Evolutionary conservation across 2,888 invertebrate genomes (phyloP).

Genomic region (Vandiemenella viatica): DNA sequence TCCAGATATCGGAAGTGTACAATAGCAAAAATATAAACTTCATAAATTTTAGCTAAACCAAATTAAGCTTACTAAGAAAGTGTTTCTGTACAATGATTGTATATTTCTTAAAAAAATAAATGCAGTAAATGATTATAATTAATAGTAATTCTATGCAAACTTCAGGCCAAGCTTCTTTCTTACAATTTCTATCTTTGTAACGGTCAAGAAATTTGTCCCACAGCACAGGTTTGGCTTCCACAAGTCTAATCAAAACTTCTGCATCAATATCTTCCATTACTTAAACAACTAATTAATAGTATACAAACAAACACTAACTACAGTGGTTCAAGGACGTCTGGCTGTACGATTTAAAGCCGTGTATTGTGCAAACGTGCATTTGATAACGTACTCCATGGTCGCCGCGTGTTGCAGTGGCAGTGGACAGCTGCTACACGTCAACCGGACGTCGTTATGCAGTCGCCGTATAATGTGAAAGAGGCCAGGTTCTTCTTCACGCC

Average conservation of each 20-base stretch:
- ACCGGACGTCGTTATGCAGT: too few relatives aligned
- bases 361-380: too few relatives aligned
- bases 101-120: not conserved
- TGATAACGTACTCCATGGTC: too few relatives aligned
- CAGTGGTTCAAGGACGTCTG: too few relatives aligned
- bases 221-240: not conserved
- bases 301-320: too few relatives aligned
- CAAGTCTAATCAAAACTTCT: not conserved
- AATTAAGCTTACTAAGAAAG: not conserved
- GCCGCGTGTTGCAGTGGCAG: too few relatives aligned
- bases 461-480: too few relatives aligned
- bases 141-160: not conserved
- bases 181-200: not conserved
- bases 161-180: not conserved
- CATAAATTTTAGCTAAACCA: not conserved
- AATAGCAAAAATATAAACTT: slow-evolving; percentile 13
- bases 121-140: not conserved
- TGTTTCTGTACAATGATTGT: not conserved
- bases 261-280: not conserved
- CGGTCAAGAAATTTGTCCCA: not conserved
- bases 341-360: too few relatives aligned
- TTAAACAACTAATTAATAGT: too few relatives aligned
- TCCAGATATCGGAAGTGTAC: slow-evolving; percentile 9
- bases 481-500: too few relatives aligned
- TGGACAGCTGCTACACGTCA: too few relatives aligned